Base-by-base conservation (phyloP, 2,888 invertebrate species). In the Eupeodes latifasciatus region DNA sequence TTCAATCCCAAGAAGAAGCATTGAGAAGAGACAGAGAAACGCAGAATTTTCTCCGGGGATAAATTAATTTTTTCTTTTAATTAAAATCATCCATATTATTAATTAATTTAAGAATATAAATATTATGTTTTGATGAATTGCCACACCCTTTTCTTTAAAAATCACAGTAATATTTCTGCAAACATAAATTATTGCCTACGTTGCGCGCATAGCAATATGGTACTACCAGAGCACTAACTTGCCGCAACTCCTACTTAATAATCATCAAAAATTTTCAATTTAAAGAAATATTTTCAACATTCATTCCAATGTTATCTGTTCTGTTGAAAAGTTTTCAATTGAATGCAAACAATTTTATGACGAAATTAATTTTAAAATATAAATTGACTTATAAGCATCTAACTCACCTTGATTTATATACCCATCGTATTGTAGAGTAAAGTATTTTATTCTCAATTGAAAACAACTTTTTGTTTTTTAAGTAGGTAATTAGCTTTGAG, bases 121-220 rank as follows among this genome's bases (percentile, higher is more conserved):
- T 53, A 62, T 36, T 53, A 62, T 36, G 51, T 74, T 82, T 34
- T 64, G 57, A 57, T 49, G 66, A 76, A 76, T 83, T 87, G 87
- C 87, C 87, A 87, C 87, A 84, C 87, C 87, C 87, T 67, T 83
- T 61, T 62, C 59, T 51, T 36, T 44, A 59, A 83, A 57, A 83
- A 59, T 62, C 19, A 77, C 62, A 79, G 12, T 55, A 64, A 55
- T 67, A 16, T 85, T 81, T 81, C 53, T 67, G 74, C 78, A 78
- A 64, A 64, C 44, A 44, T 19, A 40, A n/a, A 34, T 36, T 36
- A 36, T 69, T 69, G 67, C 36, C 53, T 53, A 69, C 49, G 51
- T 69, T 69, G 49, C 53, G 67, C 67, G 67, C 67, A 67, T 67
- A 67, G 49, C 49, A 67, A 67, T 67, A 40, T 67, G 34, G 66